Evolutionary conservation across 1,140 invertebrate species (phyloP).

Genomic region (Lordiphosa clarofinis): DNA sequence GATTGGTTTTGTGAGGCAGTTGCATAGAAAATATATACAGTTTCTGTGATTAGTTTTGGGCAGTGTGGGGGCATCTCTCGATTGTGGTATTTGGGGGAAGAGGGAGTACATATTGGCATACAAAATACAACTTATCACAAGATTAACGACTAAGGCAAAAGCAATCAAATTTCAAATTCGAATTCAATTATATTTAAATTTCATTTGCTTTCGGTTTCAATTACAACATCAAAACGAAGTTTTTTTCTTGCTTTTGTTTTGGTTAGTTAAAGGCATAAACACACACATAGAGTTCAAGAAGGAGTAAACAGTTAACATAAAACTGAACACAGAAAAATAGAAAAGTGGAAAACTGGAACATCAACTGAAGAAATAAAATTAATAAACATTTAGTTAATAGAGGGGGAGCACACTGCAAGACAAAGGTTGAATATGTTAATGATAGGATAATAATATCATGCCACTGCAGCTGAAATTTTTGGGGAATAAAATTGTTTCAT

Average conservation of each 20-base stretch:
- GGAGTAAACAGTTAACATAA: conserved; percentile 57
- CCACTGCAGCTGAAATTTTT: conserved; percentile 16
- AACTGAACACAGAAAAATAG: conserved; percentile 35
- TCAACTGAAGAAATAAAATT: conserved; percentile 22
- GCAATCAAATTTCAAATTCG: conserved; percentile 56
- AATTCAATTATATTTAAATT: conserved; percentile 41
- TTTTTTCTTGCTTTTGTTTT: conserved; percentile 17
- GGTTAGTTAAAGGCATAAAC: conserved; percentile 42
- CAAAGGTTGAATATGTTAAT: conserved; percentile 33
- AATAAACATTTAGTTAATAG: conserved; percentile 17
- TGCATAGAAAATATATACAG: conserved; percentile 77
- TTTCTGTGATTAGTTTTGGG: conserved; percentile 68
- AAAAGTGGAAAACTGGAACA: conserved; percentile 40
- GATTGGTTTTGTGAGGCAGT: conserved; percentile 57
- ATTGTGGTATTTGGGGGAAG: conserved; percentile 21
- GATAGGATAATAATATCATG: conserved; percentile 31
- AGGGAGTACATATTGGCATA: conserved; percentile 52
- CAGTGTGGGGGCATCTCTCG: conserved; percentile 59
- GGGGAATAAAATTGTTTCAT: conserved; percentile 14
- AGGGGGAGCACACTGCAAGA: conserved; percentile 46
- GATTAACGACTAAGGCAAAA: conserved; percentile 69
- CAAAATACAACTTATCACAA: conserved; percentile 70
- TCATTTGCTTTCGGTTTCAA: conserved; percentile 41
- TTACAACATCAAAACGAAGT: conserved; percentile 64
- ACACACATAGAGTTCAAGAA: conserved; percentile 42